These are phyloP conservation scores for Taurulus bubalis DNA, from an alignment of 2,113 vertebrate genomes.

Conservation along the genomic window DNA sequence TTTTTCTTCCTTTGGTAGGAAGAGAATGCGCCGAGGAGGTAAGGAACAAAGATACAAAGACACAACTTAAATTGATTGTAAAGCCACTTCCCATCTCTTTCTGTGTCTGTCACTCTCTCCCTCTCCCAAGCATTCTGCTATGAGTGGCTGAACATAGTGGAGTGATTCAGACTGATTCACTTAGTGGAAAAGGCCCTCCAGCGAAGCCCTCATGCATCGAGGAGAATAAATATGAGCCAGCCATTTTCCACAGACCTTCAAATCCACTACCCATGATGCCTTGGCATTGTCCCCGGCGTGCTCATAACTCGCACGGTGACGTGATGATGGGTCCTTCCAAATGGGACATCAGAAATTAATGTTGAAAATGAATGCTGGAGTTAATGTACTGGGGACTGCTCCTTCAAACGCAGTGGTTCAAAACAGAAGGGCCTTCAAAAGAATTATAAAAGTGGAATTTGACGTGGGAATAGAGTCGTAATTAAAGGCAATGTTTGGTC, in stretches of 20 bases:
- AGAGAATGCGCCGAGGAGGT: constrained; percentile 3
- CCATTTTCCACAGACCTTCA: constrained; percentile 57
- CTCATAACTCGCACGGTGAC: constrained; percentile 35
- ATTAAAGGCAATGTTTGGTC: constrained; percentile 10
- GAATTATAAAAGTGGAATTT: not conserved
- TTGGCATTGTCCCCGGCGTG: constrained; percentile 12
- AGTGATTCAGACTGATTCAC: constrained; percentile 76
- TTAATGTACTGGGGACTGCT: constrained; percentile 14
- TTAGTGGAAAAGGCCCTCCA: constrained; percentile 71
- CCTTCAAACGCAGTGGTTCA: constrained; percentile 18
- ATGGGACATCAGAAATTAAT: constrained; percentile 40
- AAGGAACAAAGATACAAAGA: constrained; percentile 54
- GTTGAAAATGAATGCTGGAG: constrained; percentile 41
- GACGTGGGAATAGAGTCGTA: not conserved
- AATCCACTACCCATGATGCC: constrained; percentile 22
- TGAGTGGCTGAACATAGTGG: constrained; percentile 68
- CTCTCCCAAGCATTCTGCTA: constrained; percentile 54
- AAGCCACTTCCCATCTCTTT: constrained; percentile 61
- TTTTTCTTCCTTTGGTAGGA: not conserved
- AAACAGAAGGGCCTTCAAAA: constrained; percentile 38
- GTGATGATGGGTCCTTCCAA: constrained; percentile 43
- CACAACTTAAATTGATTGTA: constrained; percentile 59
- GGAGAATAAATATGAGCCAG: constrained; percentile 62
- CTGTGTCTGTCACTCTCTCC: constrained; percentile 52
- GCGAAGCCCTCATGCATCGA: constrained; percentile 60